Base-by-base conservation (phyloP, 1,140 invertebrate genomes). In the Zaprionus capensis region DNA sequence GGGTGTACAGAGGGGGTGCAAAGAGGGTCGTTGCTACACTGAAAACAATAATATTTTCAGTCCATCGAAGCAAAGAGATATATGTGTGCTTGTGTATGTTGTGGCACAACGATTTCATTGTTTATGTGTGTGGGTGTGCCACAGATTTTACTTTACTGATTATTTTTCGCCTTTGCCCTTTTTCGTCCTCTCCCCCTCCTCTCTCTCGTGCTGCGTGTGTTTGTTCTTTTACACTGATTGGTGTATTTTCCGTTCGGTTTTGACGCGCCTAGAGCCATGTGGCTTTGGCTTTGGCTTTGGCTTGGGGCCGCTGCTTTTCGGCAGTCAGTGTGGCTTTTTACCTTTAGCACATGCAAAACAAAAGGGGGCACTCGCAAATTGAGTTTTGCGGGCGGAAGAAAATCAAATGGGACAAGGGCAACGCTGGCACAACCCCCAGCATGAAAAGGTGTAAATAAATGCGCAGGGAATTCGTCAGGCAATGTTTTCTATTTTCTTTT, bases 61-160 rank as follows among this genome's bases (percentile, higher is more conserved):
- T 76, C 70, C 80, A 87, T 86, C 81, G 84, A 78, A 72, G 55
- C 66, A 78, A 67, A 71, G 41, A 83, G 64, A 81, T 82, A 85
- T 83, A 73, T 66, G 17, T 9, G n/a, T 59, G 1, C 12, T 15
- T 41, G 38, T 56, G 51, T 75, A 12, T 62, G 77, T 86, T 74
- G 78, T 80, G 38, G 64, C 53, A 56, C 75, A 79, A 49, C 56
- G 73, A 88, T 83, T 88, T 80, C 84, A 83, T 84, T 88, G 84
- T 88, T 83, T 87, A 80, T 86, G 80, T 83, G 80, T 74, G 80
- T 74, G 73, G 65, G 80, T 86, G 80, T 68, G 83, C 82, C 84
- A 90, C 84, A 90, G 84, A 88, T 88, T 90, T 88, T 81, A 86
- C 80, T 86, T 80, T 85, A 75, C 83, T 88, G 83, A 86, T 81